These are phyloP conservation scores for Dicrurus megarhynchus DNA, from an alignment of 2,113 vertebrate species.

Conservation along the genomic window DNA sequence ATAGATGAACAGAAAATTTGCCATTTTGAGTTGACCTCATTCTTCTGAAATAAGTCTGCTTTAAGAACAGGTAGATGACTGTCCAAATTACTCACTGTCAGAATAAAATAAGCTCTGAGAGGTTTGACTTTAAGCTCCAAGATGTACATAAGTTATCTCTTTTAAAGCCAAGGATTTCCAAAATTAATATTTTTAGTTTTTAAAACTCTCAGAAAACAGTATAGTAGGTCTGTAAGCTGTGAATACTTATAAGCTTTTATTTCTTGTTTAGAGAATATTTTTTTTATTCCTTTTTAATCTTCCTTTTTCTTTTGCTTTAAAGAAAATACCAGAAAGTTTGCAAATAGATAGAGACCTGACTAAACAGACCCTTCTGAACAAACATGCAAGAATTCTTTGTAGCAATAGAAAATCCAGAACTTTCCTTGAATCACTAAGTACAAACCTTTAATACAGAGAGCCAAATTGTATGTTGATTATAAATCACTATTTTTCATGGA, in stretches of 20 bases:
- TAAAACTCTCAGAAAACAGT: neutral
- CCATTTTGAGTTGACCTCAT: constrained; percentile 16
- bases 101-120: neutral
- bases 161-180: neutral
- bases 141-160: neutral
- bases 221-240: neutral
- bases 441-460: neutral
- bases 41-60: neutral
- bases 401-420: neutral
- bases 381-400: neutral
- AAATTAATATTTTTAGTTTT: neutral
- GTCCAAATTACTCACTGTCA: constrained; percentile 49
- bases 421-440: neutral
- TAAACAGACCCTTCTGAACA: neutral
- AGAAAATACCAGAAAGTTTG: neutral
- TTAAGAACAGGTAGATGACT: constrained; percentile 10
- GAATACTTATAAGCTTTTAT: neutral
- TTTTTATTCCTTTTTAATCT: neutral
- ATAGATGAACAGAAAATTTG: constrained; percentile 55
- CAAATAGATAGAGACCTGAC: neutral
- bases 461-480: neutral
- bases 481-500: neutral
- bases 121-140: neutral
- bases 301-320: neutral
- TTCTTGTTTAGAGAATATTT: neutral